A percentile compares a stretch with the other conserved stretches of the same genome.
phyloP scores from a whole-genome alignment of 2,113 vertebrate genomes.

The Heterocephalus glaber region DNA sequence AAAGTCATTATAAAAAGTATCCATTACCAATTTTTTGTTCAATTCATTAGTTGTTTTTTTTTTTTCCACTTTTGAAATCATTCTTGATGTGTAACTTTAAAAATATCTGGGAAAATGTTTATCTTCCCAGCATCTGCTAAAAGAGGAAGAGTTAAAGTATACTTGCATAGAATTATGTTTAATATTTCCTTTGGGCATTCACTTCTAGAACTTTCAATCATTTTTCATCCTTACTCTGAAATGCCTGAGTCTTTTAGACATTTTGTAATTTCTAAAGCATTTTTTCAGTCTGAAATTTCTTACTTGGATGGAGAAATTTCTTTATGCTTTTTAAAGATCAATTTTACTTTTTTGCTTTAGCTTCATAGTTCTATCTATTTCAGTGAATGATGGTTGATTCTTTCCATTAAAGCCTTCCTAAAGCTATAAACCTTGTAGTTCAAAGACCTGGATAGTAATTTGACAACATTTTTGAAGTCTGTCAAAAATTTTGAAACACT shows the following conservation, averaged over 20 bases:
- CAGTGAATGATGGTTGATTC: constrained; percentile 70
- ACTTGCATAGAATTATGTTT: constrained; percentile 77
- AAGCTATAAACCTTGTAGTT: constrained; percentile 62
- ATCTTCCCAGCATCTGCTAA: neutral
- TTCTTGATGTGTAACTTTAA: neutral
- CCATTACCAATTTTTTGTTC: neutral
- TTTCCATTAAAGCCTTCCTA: constrained; percentile 61
- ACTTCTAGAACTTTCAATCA: constrained; percentile 77
- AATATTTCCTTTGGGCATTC: constrained; percentile 78
- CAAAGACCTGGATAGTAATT: constrained; percentile 66
- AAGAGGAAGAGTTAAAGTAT: constrained; percentile 70
- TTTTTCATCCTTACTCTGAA: constrained; percentile 75
- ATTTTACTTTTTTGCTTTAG: constrained; percentile 62
- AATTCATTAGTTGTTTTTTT: neutral
- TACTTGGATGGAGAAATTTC: constrained; percentile 68
- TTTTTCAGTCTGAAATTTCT: constrained; percentile 76
- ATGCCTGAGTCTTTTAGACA: constrained; percentile 73
- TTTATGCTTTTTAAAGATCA: constrained; percentile 71
- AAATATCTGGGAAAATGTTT: neutral
- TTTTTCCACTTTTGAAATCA: neutral
- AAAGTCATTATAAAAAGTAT: neutral
- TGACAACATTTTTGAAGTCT: constrained; percentile 67
- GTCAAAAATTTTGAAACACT: constrained; percentile 56
- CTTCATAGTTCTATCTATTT: constrained; percentile 70
- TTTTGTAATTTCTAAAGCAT: constrained; percentile 78